Evolutionary conservation across 2,888 invertebrate species (phyloP).

Genomic region (Melanargia galathea): DNA sequence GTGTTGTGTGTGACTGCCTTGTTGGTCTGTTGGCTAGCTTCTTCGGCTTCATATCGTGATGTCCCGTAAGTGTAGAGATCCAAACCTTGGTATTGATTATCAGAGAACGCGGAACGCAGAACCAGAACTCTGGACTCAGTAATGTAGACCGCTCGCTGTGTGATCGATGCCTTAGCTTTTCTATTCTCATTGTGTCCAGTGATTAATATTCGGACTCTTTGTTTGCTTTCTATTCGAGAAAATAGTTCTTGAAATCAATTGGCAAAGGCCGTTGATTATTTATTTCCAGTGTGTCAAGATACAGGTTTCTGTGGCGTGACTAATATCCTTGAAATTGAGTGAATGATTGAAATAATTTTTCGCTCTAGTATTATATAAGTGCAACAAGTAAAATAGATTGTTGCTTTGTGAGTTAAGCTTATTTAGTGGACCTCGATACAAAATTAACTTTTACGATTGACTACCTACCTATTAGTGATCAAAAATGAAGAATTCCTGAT

Average conservation of each 20-base stretch:
- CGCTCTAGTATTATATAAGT: not conserved
- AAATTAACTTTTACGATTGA: no score
- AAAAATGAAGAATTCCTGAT: no score
- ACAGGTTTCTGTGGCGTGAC: constrained; percentile 17
- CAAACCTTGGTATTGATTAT: not conserved
- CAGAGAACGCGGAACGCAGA: not conserved
- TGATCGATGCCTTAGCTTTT: not conserved
- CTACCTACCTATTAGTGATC: no score
- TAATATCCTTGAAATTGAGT: constrained; percentile 2
- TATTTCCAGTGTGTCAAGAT: not conserved
- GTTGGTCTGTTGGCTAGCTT: no score
- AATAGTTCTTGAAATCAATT: constrained; percentile 9
- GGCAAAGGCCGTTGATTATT: not conserved
- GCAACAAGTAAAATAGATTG: not conserved
- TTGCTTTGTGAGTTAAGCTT: not conserved
- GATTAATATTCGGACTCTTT: constrained; percentile 12
- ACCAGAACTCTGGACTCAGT: not conserved
- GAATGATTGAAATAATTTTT: constrained; percentile 16
- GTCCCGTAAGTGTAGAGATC: not conserved
- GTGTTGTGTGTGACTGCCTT: no score
- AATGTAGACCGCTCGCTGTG: not conserved
- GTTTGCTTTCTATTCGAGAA: constrained; percentile 12
- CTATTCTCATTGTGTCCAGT: not conserved
- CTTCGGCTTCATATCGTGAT: no score
- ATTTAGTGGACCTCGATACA: not conserved